Evolutionary conservation across 2,113 vertebrate genomes (phyloP).

Genomic region (Pygoscelis adeliae): DNA sequence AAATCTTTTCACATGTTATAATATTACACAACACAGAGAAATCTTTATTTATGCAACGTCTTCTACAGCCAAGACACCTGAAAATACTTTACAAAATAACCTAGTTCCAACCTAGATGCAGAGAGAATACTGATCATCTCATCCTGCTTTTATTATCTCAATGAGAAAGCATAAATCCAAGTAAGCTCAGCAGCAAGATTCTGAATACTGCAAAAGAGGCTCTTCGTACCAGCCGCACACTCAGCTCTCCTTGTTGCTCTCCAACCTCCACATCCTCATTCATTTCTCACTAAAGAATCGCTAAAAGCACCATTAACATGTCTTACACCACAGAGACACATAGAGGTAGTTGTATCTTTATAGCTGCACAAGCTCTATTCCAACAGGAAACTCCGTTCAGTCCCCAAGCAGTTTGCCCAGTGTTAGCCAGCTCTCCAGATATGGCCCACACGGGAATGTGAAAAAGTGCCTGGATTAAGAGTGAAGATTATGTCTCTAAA

Average conservation of each 20-base stretch:
- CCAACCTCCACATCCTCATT: background rate
- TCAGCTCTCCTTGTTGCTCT: background rate
- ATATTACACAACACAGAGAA: background rate
- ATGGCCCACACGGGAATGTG: background rate
- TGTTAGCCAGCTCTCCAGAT: constrained; percentile 27
- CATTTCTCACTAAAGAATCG: background rate
- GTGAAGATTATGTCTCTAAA: background rate
- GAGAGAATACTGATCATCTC: constrained; percentile 55
- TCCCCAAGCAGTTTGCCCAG: background rate
- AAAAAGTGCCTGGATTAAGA: background rate
- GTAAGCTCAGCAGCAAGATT: background rate
- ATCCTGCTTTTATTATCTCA: constrained; percentile 45
- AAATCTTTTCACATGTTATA: constrained; percentile 36
- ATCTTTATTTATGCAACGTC: constrained; percentile 48
- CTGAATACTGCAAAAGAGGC: background rate
- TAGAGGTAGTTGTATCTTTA: constrained; percentile 21
- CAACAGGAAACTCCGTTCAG: background rate
- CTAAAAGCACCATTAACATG: constrained; percentile 40
- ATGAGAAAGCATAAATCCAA: constrained; percentile 27
- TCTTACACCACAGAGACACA: background rate
- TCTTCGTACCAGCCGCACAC: background rate
- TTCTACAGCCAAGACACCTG: constrained; percentile 39
- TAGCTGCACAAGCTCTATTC: background rate
- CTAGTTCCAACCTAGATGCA: constrained; percentile 26
- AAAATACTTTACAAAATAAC: constrained; percentile 57